Conservation (phyloP, 2,888 invertebrate species). For the Sphinx pinastri region DNA sequence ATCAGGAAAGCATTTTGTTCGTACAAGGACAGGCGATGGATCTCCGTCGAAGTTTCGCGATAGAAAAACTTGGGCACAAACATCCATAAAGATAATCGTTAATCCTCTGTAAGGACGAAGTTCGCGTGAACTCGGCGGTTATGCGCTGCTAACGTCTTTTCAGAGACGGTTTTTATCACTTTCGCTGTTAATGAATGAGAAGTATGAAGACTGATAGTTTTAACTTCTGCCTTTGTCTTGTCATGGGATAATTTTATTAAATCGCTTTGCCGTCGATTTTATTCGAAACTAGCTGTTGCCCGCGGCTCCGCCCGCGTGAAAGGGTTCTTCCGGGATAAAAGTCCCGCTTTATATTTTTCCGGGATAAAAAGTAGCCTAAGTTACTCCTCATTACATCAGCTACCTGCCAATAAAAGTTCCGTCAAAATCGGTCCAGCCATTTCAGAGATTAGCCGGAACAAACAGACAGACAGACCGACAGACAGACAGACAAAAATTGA, state of each 20-base stretch:
- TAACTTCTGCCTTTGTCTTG: conserved; percentile 8
- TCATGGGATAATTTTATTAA: neutral
- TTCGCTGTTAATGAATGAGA: conserved; percentile 1
- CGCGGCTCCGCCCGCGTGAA: too few species aligned
- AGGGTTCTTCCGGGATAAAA: too few species aligned
- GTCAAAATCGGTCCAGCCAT: too few species aligned
- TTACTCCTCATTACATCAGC: too few species aligned
- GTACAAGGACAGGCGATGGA: conserved; percentile 54
- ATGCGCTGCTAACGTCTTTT: conserved; percentile 24
- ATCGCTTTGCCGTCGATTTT: too few species aligned
- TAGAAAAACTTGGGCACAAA: conserved; percentile 48
- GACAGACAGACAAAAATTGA: too few species aligned
- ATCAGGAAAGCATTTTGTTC: conserved; percentile 50
- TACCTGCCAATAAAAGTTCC: too few species aligned
- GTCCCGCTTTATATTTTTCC: too few species aligned
- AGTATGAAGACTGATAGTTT: conserved; percentile 14
- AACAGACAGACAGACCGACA: too few species aligned
- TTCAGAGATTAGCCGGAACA: too few species aligned
- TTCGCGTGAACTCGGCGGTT: conserved; percentile 21
- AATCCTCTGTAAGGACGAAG: conserved; percentile 11
- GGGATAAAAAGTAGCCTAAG: too few species aligned
- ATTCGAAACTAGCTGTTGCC: too few species aligned
- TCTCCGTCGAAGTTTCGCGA: conserved; percentile 56
- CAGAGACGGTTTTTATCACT: conserved; percentile 17
- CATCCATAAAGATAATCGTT: conserved; percentile 25